Evolutionary conservation across 2,888 invertebrate species (phyloP).

Genomic region (Drosophila pegasa): DNA sequence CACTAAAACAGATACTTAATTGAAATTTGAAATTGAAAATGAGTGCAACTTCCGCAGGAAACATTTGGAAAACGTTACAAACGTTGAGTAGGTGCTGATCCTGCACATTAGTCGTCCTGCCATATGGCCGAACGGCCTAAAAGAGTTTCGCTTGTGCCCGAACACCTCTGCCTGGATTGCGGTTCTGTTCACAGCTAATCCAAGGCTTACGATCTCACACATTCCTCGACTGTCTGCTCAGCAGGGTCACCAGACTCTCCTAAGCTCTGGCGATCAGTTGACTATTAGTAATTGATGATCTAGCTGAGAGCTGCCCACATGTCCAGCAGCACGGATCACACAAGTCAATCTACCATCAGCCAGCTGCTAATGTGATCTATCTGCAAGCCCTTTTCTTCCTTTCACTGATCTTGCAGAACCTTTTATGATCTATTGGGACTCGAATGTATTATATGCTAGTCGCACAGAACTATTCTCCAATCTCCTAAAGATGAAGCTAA

Average conservation of each 20-base stretch:
- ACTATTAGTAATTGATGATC: conserved; percentile 6
- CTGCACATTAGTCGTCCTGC: conserved; percentile 41
- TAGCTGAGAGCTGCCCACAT: conserved; percentile 8
- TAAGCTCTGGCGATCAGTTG: conserved; percentile 2
- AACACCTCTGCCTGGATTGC: conserved; percentile 11
- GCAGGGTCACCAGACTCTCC: neutral
- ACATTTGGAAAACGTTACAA: conserved; percentile 64
- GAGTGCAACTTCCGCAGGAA: conserved; percentile 69
- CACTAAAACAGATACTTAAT: conserved; percentile 53
- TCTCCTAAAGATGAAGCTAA: neutral
- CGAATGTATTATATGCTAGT: neutral
- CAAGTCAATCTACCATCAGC: conserved; percentile 16
- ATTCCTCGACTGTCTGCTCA: conserved; percentile 1
- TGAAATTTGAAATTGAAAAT: conserved; percentile 64
- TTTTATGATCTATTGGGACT: neutral
- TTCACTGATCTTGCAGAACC: neutral
- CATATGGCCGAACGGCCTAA: conserved; percentile 41
- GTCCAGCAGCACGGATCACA: neutral
- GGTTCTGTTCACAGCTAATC: conserved; percentile 9
- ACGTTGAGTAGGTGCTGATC: conserved; percentile 55
- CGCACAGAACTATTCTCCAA: neutral
- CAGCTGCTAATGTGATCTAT: conserved; percentile 8
- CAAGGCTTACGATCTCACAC: neutral
- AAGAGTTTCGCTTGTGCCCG: conserved; percentile 11
- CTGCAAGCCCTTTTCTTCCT: neutral